phyloP scores from a whole-genome alignment of 2,797 vertebrate genomes.

The Pitangus sulphuratus region DNA sequence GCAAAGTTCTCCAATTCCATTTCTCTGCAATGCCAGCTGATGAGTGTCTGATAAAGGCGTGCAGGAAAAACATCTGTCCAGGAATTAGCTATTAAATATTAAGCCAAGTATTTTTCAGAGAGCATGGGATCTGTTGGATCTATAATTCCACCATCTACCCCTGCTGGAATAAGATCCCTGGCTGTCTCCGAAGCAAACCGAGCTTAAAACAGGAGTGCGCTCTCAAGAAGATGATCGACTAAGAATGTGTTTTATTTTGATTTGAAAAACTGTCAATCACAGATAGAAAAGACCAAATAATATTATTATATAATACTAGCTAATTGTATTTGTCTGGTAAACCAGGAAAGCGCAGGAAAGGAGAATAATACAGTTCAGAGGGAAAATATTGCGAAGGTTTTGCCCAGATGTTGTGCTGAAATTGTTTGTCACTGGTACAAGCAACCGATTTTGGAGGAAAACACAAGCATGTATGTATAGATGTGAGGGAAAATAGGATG shows the following conservation, averaged over 20 bases:
- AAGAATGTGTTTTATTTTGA: constrained; percentile 62
- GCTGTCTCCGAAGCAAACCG: constrained; percentile 32
- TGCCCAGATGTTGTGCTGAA: constrained; percentile 37
- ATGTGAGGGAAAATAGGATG: not conserved
- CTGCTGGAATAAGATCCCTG: not conserved
- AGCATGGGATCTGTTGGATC: not conserved
- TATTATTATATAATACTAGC: constrained; percentile 35
- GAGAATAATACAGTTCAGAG: not conserved
- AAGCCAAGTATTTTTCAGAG: not conserved
- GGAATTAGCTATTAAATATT: not conserved
- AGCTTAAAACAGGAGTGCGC: constrained; percentile 10
- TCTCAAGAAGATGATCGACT: constrained; percentile 47
- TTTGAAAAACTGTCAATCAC: constrained; percentile 64
- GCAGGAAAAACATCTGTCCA: not conserved
- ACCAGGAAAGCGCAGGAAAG: constrained; percentile 30
- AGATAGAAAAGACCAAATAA: constrained; percentile 35
- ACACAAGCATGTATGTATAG: not conserved
- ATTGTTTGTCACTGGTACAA: not conserved
- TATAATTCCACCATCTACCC: not conserved
- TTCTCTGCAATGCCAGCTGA: not conserved
- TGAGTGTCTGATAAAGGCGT: not conserved
- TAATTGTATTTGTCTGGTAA: constrained; percentile 61
- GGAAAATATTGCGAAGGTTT: not conserved
- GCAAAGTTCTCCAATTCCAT: constrained; percentile 1
- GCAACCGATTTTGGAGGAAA: not conserved